Percentiles rank a stretch among this genome's conserved stretches.
Evolutionary conservation across 2,888 invertebrate genomes (phyloP).

Genomic region (Drosophila meridionalis): DNA sequence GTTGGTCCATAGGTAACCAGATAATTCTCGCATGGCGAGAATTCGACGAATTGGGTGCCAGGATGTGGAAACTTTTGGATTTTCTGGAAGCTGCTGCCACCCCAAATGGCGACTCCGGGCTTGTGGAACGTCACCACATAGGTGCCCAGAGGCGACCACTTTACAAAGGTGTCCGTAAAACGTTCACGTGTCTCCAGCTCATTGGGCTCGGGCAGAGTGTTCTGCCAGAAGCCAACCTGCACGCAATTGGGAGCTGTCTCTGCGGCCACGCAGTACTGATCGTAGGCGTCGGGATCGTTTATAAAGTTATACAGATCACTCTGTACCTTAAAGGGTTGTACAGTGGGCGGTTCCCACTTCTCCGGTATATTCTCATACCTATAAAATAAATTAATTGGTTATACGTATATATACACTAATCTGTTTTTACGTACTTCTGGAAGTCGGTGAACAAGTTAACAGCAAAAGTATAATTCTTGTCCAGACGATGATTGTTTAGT

Average conservation of each 20-base stretch:
- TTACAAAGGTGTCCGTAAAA: constrained; percentile 98
- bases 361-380: constrained; percentile 95
- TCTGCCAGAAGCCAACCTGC: constrained; percentile 94
- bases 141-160: constrained; percentile 99
- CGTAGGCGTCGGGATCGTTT: constrained; percentile 97
- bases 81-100: constrained; percentile 96
- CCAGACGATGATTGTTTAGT: constrained; percentile 96
- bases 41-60: constrained; percentile 97
- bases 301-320: constrained; percentile 97
- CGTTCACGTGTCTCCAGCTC: constrained; percentile 92
- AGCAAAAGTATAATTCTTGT: constrained; percentile 97
- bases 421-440: constrained; percentile 88
- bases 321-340: constrained; percentile 95
- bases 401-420: too few species aligned
- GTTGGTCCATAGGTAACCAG: constrained; percentile 97
- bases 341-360: constrained; percentile 96
- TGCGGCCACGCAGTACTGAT: constrained; percentile 96
- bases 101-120: constrained; percentile 98
- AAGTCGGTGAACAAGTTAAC: constrained; percentile 98
- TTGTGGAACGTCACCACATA: constrained; percentile 98
- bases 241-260: constrained; percentile 91
- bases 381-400: background rate
- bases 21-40: constrained; percentile 99
- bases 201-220: constrained; percentile 94
- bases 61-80: constrained; percentile 96